A percentile compares a stretch with the other conserved stretches of the same genome.
Evolutionary conservation across 1,140 invertebrate genomes (phyloP).

Genomic region (Drosophila ananassae): DNA sequence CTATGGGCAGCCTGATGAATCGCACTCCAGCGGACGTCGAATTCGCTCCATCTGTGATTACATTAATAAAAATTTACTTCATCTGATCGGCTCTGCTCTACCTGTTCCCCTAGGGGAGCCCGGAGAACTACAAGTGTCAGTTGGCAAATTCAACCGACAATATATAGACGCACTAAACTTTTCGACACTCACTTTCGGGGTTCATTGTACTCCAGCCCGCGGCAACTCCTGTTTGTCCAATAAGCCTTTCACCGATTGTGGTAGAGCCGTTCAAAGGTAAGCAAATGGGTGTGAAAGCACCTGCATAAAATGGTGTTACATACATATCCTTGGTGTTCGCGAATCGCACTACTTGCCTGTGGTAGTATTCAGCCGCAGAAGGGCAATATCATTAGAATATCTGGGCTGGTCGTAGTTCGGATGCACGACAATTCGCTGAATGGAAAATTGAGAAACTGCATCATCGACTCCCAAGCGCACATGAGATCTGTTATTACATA

Average conservation of each 20-base stretch:
- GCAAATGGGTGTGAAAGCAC: constrained; percentile 85
- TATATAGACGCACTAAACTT: constrained; percentile 7
- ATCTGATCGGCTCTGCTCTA: not conserved
- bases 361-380: constrained; percentile 85
- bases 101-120: not conserved
- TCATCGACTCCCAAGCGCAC: constrained; percentile 87
- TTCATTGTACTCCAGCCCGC: constrained; percentile 85
- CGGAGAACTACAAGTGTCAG: not conserved
- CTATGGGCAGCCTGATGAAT: constrained; percentile 84
- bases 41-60: constrained; percentile 40
- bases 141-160: constrained; percentile 14
- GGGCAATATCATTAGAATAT: constrained; percentile 88
- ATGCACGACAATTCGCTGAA: constrained; percentile 85
- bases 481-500: constrained; percentile 79
- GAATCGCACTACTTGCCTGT: constrained; percentile 11
- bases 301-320: not conserved
- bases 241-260: constrained; percentile 51
- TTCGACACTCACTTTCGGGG: constrained; percentile 56
- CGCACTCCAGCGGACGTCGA: constrained; percentile 26
- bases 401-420: constrained; percentile 86
- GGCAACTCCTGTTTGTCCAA: constrained; percentile 84
- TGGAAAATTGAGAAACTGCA: constrained; percentile 85
- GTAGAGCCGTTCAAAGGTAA: constrained; percentile 82
- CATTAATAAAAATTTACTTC: not conserved
- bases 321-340: not conserved